Evolutionary conservation across 2,888 invertebrate species (phyloP).

Genomic region (Dendrolimus pini): DNA sequence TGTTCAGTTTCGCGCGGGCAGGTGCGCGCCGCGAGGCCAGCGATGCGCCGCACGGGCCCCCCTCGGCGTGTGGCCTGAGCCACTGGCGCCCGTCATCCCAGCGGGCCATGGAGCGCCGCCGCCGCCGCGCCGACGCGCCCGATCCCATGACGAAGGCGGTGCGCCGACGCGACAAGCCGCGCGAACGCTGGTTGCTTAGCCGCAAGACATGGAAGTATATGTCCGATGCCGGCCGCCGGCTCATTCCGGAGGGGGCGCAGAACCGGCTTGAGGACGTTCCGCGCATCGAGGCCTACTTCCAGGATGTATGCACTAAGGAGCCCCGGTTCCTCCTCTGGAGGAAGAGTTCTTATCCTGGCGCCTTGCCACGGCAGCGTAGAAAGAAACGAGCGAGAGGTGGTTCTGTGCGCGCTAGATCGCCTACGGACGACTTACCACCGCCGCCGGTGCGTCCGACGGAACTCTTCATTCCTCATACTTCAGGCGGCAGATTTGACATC

Average conservation of each 20-base stretch:
- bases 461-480: slow-evolving; percentile 64
- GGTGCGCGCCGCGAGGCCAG: slow-evolving; percentile 58
- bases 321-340: slow-evolving; percentile 88
- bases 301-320: slow-evolving; percentile 87
- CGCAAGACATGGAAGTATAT: slow-evolving; percentile 94
- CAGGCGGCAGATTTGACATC: slow-evolving; percentile 81
- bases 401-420: slow-evolving; percentile 80
- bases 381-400: slow-evolving; percentile 79
- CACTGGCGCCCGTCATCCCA: slow-evolving; percentile 34
- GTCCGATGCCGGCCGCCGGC: slow-evolving; percentile 91
- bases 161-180: slow-evolving; percentile 76
- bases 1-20: slow-evolving; percentile 64
- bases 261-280: slow-evolving; percentile 86
- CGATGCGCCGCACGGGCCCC: slow-evolving; percentile 22
- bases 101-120: slow-evolving; percentile 62
- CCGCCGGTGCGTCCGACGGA: slow-evolving; percentile 63
- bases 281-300: slow-evolving; percentile 89
- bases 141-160: slow-evolving; percentile 77
- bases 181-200: slow-evolving; percentile 91
- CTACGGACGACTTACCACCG: slow-evolving; percentile 78
- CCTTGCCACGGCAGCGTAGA: slow-evolving; percentile 76
- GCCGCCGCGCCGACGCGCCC: slow-evolving; percentile 55
- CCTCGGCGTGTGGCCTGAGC: slow-evolving; percentile 30
- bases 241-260: slow-evolving; percentile 88
- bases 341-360: slow-evolving; percentile 88